Percentiles rank a stretch among this genome's conserved stretches.
These are phyloP conservation scores for Puma concolor DNA, from an alignment of 2,113 vertebrate species.

Conservation along the genomic window DNA sequence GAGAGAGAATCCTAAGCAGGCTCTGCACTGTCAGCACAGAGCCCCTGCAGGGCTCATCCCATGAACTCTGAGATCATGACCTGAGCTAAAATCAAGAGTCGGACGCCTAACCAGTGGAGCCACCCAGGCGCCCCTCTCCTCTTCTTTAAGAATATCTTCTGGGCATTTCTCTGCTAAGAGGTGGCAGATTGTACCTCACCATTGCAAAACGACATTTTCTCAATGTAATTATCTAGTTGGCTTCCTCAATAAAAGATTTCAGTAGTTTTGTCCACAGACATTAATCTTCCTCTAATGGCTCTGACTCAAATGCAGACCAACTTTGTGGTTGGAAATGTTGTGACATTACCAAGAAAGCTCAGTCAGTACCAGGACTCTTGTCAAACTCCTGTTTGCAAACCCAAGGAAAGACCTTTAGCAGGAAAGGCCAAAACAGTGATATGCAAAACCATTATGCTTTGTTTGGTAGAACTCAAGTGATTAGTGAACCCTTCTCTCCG, in stretches of 20 bases:
- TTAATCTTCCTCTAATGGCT: conserved; percentile 76
- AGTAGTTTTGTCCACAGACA: conserved; percentile 74
- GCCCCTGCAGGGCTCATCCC: no score
- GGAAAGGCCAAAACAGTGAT: conserved; percentile 72
- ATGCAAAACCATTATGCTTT: conserved; percentile 66
- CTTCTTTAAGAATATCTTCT: background rate
- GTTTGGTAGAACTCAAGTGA: conserved; percentile 60
- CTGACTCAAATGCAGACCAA: conserved; percentile 77
- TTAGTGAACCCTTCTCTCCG: conserved; percentile 4
- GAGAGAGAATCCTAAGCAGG: no score
- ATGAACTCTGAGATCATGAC: no score
- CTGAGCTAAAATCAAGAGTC: no score
- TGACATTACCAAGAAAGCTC: conserved; percentile 79
- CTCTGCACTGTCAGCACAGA: no score
- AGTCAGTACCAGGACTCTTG: conserved; percentile 69
- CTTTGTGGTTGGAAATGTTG: conserved; percentile 81
- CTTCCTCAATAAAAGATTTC: conserved; percentile 65
- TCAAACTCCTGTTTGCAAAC: conserved; percentile 75
- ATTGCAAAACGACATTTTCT: conserved; percentile 2
- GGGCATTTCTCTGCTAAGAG: background rate
- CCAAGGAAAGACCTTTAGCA: conserved; percentile 76
- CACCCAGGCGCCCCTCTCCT: background rate
- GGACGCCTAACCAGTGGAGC: no score
- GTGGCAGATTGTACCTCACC: background rate
- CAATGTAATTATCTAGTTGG: conserved; percentile 29